Percentiles rank a stretch among this genome's conserved stretches.
phyloP scores from a whole-genome alignment of 2,797 vertebrate genomes.

The Poecilia picta region DNA sequence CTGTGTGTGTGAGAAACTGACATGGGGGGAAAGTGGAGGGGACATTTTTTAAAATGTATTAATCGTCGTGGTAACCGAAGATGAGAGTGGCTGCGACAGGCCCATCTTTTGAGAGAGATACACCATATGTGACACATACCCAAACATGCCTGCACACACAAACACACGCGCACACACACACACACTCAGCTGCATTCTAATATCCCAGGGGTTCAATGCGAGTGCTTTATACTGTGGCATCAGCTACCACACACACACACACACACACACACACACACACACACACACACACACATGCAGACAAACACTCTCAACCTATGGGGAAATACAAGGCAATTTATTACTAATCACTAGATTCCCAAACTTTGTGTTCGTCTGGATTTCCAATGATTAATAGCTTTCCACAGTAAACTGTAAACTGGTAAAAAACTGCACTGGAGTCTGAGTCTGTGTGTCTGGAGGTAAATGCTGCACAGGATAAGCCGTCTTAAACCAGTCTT shows the following conservation, averaged over 20 bases:
- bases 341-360: slow-evolving; percentile 77
- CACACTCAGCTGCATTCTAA: slow-evolving; percentile 63
- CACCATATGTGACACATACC: slow-evolving; percentile 54
- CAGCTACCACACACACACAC: slow-evolving; percentile 36
- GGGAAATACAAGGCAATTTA: slow-evolving; percentile 76
- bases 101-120: slow-evolving; percentile 67
- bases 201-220: slow-evolving; percentile 61
- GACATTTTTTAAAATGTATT: slow-evolving; percentile 85
- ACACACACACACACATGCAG: slow-evolving; percentile 22
- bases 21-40: slow-evolving; percentile 77
- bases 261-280: slow-evolving; percentile 8
- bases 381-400: slow-evolving; percentile 78
- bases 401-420: slow-evolving; percentile 69
- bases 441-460: slow-evolving; percentile 34
- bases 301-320: slow-evolving; percentile 60
- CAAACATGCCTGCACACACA: slow-evolving; percentile 16
- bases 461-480: slow-evolving; percentile 46
- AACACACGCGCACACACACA: slow-evolving; percentile 12
- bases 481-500: slow-evolving; percentile 68
- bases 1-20: slow-evolving; percentile 39
- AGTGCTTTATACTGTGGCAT: slow-evolving; percentile 58
- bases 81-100: slow-evolving; percentile 74
- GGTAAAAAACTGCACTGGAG: slow-evolving; percentile 44
- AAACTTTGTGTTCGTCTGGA: slow-evolving; percentile 75
- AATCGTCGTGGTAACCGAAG: slow-evolving; percentile 77